These are phyloP conservation scores for Rhinella marina DNA, from an alignment of 2,797 vertebrate genomes.

Conservation along the genomic window DNA sequence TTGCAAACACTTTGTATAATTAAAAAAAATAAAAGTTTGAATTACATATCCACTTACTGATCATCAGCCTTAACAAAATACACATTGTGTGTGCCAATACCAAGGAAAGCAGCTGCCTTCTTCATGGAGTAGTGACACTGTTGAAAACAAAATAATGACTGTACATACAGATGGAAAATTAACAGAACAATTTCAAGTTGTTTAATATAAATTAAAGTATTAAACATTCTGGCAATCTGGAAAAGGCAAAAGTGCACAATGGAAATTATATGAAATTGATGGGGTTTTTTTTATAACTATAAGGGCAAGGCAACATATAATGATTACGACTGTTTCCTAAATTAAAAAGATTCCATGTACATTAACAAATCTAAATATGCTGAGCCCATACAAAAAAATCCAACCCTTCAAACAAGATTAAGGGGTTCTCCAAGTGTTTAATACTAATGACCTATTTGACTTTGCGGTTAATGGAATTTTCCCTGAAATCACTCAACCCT, in stretches of 20 bases:
- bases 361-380: no score
- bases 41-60: constrained; percentile 72
- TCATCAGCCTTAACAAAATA: constrained; percentile 80
- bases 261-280: background rate
- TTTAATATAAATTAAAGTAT: background rate
- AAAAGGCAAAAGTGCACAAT: constrained; percentile 5
- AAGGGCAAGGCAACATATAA: background rate
- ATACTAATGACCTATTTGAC: no score
- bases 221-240: background rate
- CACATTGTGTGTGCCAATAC: constrained; percentile 83
- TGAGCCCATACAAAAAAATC: no score
- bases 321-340: no score
- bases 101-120: constrained; percentile 84
- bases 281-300: background rate
- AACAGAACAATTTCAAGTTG: constrained; percentile 21
- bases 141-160: constrained; percentile 57
- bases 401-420: no score
- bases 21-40: constrained; percentile 43
- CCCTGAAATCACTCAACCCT: no score
- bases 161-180: constrained; percentile 41
- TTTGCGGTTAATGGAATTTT: no score
- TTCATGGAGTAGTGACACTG: constrained; percentile 86
- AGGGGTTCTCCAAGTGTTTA: no score
- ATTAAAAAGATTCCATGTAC: no score
- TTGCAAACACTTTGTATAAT: constrained; percentile 46